Evolutionary conservation across 2,797 vertebrate genomes (phyloP).

Genomic region (Acrossocheilus wenchowensis): DNA sequence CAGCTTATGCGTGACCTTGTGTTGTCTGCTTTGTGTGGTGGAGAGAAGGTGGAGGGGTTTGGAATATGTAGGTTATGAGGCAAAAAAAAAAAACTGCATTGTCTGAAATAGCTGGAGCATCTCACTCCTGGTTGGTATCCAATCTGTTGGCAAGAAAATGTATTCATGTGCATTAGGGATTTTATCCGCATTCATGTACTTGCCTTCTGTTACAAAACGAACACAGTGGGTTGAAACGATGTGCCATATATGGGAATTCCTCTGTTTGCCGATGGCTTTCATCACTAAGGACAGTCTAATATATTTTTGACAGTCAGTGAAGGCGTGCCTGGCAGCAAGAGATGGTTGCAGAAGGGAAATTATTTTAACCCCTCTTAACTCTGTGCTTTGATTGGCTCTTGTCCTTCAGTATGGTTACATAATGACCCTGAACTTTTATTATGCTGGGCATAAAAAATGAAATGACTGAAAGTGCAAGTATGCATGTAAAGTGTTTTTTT

Average conservation of each 20-base stretch:
- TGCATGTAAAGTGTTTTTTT: not conserved
- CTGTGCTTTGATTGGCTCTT: not conserved
- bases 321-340: not conserved
- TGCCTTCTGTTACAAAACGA: conserved; percentile 42
- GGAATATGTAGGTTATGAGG: conserved; percentile 9
- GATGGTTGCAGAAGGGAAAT: conserved; percentile 1
- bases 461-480: not conserved
- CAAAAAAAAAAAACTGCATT: not conserved
- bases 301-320: conserved; percentile 1
- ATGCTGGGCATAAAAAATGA: not conserved
- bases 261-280: conserved; percentile 33
- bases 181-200: conserved; percentile 45
- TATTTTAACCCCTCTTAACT: conserved; percentile 14
- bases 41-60: not conserved
- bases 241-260: conserved; percentile 42
- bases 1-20: conserved; percentile 3
- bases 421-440: conserved; percentile 2
- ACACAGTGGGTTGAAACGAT: conserved; percentile 11
- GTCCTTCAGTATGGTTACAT: not conserved
- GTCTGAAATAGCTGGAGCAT: conserved; percentile 37
- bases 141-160: conserved; percentile 43
- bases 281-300: not conserved
- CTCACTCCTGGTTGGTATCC: conserved; percentile 28
- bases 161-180: conserved; percentile 51
- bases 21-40: conserved; percentile 1